Conservation (phyloP, 2,113 vertebrate species). For the Butastur rufipennis region DNA sequence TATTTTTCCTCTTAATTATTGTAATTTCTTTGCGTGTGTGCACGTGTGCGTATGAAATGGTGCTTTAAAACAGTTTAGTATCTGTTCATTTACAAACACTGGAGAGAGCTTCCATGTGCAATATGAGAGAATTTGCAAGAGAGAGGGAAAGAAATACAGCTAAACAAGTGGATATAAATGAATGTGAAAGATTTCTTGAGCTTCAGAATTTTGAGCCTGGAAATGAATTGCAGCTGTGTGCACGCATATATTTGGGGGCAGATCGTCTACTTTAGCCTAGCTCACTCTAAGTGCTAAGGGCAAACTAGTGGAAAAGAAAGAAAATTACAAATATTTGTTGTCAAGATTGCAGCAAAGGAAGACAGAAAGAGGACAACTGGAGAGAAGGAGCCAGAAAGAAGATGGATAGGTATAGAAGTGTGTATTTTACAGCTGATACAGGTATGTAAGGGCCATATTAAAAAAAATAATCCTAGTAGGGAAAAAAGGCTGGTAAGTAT, state of each 20-base stretch:
- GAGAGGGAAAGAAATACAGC: not conserved
- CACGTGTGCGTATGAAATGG: not conserved
- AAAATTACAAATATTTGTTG: conserved; percentile 19
- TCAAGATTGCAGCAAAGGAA: not conserved
- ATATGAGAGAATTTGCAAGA: not conserved
- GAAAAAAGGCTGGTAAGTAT: not conserved
- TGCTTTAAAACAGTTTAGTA: not conserved
- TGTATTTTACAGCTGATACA: not conserved
- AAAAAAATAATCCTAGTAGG: not conserved
- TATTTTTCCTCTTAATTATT: not conserved
- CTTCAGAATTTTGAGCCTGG: not conserved
- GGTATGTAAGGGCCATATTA: not conserved
- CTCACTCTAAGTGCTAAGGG: not conserved
- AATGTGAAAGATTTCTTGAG: not conserved
- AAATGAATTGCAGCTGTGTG: not conserved
- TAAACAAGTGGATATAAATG: not conserved
- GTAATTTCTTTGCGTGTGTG: not conserved
- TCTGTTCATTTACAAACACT: not conserved
- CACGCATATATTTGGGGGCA: not conserved
- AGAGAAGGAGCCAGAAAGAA: not conserved
- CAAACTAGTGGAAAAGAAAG: not conserved
- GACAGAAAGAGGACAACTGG: not conserved
- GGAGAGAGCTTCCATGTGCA: not conserved
- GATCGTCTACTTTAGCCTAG: not conserved
- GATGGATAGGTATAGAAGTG: not conserved